Percentiles rank a stretch among this genome's conserved stretches.
These are phyloP conservation scores for Saccostrea glomerata DNA, from an alignment of 1,140 invertebrate species.

Conservation along the genomic window DNA sequence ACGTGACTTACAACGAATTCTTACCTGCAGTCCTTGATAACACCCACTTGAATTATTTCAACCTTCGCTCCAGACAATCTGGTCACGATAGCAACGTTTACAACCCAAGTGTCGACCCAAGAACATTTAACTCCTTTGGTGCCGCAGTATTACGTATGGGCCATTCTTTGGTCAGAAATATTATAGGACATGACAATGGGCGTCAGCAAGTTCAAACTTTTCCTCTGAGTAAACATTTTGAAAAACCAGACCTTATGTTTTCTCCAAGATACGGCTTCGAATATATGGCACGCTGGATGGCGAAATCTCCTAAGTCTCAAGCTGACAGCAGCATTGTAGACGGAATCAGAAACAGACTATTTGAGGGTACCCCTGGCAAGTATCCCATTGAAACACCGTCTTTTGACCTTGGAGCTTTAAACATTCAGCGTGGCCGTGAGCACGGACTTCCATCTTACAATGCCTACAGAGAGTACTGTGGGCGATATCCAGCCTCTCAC, in stretches of 20 bases:
- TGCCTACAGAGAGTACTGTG: constrained; percentile 47
- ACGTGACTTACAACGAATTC: constrained; percentile 91
- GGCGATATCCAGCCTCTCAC: constrained; percentile 28
- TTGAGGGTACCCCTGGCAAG: constrained; percentile 75
- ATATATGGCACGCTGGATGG: constrained; percentile 26
- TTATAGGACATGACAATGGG: not conserved
- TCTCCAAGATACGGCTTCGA: not conserved
- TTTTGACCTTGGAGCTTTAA: constrained; percentile 88
- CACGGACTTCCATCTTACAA: constrained; percentile 91
- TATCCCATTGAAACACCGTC: not conserved
- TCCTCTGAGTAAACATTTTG: not conserved
- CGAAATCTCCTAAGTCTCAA: not conserved
- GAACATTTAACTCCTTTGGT: constrained; percentile 39
- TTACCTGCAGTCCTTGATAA: constrained; percentile 81
- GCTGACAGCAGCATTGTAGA: constrained; percentile 10
- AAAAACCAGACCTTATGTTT: not conserved
- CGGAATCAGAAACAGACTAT: constrained; percentile 95
- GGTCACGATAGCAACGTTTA: constrained; percentile 39
- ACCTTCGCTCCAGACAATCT: constrained; percentile 81
- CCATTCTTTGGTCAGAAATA: constrained; percentile 43
- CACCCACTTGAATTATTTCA: not conserved
- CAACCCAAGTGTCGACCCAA: constrained; percentile 38
- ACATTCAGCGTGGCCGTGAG: constrained; percentile 93
- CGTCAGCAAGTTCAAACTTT: not conserved
- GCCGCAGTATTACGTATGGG: constrained; percentile 52